Base-by-base conservation (phyloP, 2,797 vertebrate genomes). In the Podargus strigoides region DNA sequence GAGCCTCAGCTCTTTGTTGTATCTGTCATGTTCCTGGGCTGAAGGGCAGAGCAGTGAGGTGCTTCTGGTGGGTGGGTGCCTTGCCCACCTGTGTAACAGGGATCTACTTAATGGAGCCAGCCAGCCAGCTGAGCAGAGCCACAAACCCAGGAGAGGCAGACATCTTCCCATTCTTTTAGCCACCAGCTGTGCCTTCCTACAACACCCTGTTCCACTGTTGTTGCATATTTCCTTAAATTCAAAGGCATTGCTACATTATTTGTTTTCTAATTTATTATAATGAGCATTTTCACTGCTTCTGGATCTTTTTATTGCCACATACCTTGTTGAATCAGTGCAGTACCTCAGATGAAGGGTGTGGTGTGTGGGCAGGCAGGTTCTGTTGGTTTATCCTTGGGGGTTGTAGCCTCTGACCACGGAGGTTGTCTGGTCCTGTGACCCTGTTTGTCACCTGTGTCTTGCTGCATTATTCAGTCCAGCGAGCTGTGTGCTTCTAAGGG, bases 321-420 rank as follows among this genome's bases (percentile, higher is more conserved):
- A 7, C 32, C 34, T 36, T 42, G 13, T 2, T 14, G 72, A 52
- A 30, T 62, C 6, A 2, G 5, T 5, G 24, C 2, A 2, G 26
- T 24, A 56, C 22, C 12, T 63, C 28, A 1, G 50, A 2, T 22
- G 56, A 62, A 24, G 49, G 19, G 30, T 0, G 13, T 9, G 75
- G 3, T n/a, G n/a, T 7, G 13, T 19, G n/a, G 60, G 58, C 55
- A 4, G 53, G 63, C 32, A 14, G 67, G 87, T 34, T 50, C 63
- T 8, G 46, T 3, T 5, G 16, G 12, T 22, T 28, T 44, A 7
- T 60, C 39, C 0, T 64, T 10, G 37, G 59, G 49, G 24, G 0
- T 3, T 23, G 36, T 14, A 22, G 68, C 28, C 66, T 27, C 34
- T 55, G 68, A 32, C 34, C 34, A 2, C 2, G 18, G 72, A 46